These are phyloP conservation scores for Hippopotamus amphibius DNA, from an alignment of 2,113 vertebrate genomes.

Conservation along the genomic window DNA sequence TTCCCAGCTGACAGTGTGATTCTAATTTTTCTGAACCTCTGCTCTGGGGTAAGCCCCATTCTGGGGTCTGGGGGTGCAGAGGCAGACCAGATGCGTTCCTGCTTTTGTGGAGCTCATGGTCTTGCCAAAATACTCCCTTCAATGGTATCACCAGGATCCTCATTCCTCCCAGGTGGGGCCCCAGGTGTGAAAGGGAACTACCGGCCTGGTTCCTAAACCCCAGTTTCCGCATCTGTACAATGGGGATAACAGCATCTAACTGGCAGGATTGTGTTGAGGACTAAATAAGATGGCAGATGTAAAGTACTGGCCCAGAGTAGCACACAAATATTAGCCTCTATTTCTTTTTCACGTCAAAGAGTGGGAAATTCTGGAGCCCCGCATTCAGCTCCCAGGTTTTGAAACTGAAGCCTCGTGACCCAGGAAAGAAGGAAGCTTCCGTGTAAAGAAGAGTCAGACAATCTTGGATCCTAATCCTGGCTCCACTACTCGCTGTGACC, in stretches of 20 bases:
- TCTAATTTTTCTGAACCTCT: background rate
- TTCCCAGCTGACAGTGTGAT: background rate
- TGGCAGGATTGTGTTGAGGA: background rate
- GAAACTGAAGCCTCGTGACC: background rate
- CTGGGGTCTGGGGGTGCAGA: background rate
- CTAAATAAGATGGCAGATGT: background rate
- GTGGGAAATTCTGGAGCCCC: background rate
- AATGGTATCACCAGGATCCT: accelerated
- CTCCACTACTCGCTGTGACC: background rate
- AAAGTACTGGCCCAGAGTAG: background rate
- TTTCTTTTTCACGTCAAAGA: background rate
- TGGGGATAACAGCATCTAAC: background rate
- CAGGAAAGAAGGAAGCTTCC: background rate
- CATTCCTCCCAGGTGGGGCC: background rate
- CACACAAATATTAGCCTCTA: background rate
- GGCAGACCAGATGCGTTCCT: background rate
- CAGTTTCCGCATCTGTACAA: background rate
- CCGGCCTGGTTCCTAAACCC: background rate
- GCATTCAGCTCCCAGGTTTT: background rate
- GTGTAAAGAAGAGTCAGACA: background rate
- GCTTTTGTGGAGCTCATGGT: background rate
- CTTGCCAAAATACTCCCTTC: background rate
- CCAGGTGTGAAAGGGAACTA: no score
- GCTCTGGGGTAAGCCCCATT: background rate
- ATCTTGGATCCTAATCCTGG: background rate